Evolutionary conservation across 2,888 invertebrate genomes (phyloP), one percentile per base, ranked within the genome.

Genomic region (Neoscelio sp.): DNA sequence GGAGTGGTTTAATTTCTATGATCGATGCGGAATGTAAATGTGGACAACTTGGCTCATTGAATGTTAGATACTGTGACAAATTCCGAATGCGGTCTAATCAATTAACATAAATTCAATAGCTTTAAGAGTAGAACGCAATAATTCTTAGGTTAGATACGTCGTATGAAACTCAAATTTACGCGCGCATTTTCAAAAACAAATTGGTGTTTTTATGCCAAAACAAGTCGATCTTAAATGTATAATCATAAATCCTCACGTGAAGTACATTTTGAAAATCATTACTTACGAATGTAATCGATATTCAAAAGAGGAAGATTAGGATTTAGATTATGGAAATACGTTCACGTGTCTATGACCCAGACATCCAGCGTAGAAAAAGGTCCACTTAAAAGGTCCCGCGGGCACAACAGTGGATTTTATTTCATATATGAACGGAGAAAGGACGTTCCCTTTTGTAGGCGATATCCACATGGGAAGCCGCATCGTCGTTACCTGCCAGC

Each of bases 401-500:
- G 18, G 17, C 8, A 73, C 42, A 65, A 81, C 80, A 83, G 81
- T 67, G 64, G 80, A 82, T 82, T 86, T 85, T 85, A 82, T 85
- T 84, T 86, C 84, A 82, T 80, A 74, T 26, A 60, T 68, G 82
- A 78, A 65, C 79, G 84, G 82, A 85, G 85, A 78, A 84, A 86
- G 87, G 85, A 82, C 83, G 84, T 80, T 82, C 83, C 82, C 86
- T 86, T 86, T 87, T 88, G 87, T 88, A 83, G 80, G 80, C 82
- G 88, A 83, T 87, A 89, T 89, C 89, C 87, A 87, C 86, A 89
- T 89, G 89, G 89, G 89, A 89, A 87, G 88, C 85, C 84, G 82
- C 84, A 82, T 83, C 78, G 83, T 76, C 75, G 77, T 81, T 84
- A 87, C 88, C 87, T 88, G 84, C 85, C 80, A 83, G 85, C 82